Evolutionary conservation across 2,113 vertebrate species (phyloP), one percentile per base, ranked within the genome.

Genomic region (Osmerus eperlanus): DNA sequence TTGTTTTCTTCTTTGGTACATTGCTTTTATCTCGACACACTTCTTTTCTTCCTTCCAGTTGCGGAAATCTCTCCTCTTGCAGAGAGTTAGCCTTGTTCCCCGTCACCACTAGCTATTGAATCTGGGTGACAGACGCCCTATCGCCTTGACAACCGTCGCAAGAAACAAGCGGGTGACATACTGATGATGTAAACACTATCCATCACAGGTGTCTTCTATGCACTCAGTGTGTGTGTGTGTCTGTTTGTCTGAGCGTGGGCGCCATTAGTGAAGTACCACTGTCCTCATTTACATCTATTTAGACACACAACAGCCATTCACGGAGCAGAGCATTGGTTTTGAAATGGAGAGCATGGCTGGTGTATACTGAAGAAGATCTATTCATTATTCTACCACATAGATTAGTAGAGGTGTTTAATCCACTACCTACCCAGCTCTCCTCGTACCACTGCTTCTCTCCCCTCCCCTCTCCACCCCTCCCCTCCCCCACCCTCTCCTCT

Each of bases 401-500:
- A 56, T 56, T 4, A 19, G 55, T 16, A 18, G 3, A 56, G 55
- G 3, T 36, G 41, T 47, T 47, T 47, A 47, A 47, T 47, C 41
- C 41, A 47, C 41, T 47, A 12, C 41, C 41, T 12, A 47, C 41
- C 41, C 41, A 47, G 9, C 7, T 47, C 0, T 11, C 41, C 41
- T 47, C 41, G 5, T 47, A 11, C 41, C 41, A 11, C 41, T 47
- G 41, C 41, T 36, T 36, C 32, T 36, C 13, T 25, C 59, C 61
- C 54, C 55, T 64, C 68, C 58, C 55, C 55, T 66, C 66, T 3
- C 61, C 16, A 4, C 21, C 61, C 29, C 61, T 64, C 61, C 71
- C 55, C 15, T 56, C 3, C 51, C n/a, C 23, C 28, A 29, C 73
- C 60, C 29, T 67, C 51, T 36, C 54, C 23, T 74, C 54, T 77